Base-by-base conservation (phyloP, 2,797 vertebrate genomes). In the Chrysocyon brachyurus region DNA sequence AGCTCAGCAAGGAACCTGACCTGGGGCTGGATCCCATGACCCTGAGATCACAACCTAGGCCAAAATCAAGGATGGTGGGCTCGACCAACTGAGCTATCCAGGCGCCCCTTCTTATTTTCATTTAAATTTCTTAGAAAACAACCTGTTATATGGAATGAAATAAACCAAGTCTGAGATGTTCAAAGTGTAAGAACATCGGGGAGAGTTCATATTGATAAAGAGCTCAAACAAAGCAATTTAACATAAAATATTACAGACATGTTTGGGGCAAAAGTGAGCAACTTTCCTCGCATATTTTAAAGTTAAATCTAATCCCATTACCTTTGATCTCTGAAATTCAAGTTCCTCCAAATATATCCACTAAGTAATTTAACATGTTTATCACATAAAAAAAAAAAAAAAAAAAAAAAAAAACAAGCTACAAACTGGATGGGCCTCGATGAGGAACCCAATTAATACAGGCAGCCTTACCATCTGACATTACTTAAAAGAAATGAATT, bases 401-500 rank as follows among this genome's bases (percentile, higher is more conserved):
- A n/a, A n/a, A 33, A 33, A 36, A 36, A 36, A 36, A 36, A 15
- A 77, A 73, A 59, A 63, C 49, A 73, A 90, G 59, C 52, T 98
- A 98, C 89, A 88, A 98, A 98, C 97, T 98, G 98, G 97, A 99
- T 98, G 98, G 98, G 96, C 94, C 97, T 97, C 89, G 84, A 61
- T 90, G 97, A 98, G 94, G 97, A 98, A 98, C 89, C 96, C 97
- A 97, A 98, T 98, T 98, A 98, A 98, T 54, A 26, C 5, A 97
- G 96, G 97, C 97, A 98, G 97, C 56, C 88, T 97, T 96, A 97
- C 93, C 98, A 98, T 98, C 97, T 98, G 97, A 98, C 88, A 97
- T 97, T 97, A 97, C 87, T 96, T 98, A 96, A 82, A 98, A 98
- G 94, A 97, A 98, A 98, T 98, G 98, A 97, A 98, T 95, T 93